Base-by-base conservation (phyloP, 2,113 vertebrate species). In the Phoenicopterus ruber region DNA sequence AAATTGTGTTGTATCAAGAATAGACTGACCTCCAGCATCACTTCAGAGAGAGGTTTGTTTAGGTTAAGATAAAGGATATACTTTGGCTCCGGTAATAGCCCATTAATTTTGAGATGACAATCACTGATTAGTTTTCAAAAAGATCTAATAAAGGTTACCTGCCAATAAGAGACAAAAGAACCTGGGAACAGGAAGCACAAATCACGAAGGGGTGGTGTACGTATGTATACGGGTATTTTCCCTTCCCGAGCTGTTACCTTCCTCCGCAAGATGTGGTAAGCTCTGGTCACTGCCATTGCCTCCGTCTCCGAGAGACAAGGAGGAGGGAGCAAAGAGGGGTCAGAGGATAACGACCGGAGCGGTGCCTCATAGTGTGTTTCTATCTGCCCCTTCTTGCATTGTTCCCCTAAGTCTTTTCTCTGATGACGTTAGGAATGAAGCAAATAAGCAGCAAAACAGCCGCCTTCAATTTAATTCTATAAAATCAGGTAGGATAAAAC, bases 301-400 rank as follows among this genome's bases (percentile, higher is more conserved):
- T 72, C 26, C 0, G 0, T 12, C 54, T 71, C 65, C 8, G 14
- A 63, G 63, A 82, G 57, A 1, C 34, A 55, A 57, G 36, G 28
- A 89, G 57, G 26, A 69, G 13, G 46, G 3, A 88, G 47, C 29
- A 69, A 67, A n/a, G 52, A 81, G 11, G 3, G 10, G 7, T 19
- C 29, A 65, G 36, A 82, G 36, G 66, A 47, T 13, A 82, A 50
- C 2, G 3, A 84, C 21, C 73, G 47, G 57, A 87, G 36, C 40
- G 59, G 11, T 36, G 38, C 17, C 40, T 83, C 38, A 13, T 42
- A 29, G 14, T n/a, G 10, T 21, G 17, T 17, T 83, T 47, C 38
- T 24, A n/a, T 36, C 73, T 94, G 34, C 42, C 32, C 36, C 21
- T 59, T 71, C 78, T 72, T 72, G n/a, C 19, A 44, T 16, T 54